Evolutionary conservation across 2,888 invertebrate genomes (phyloP).

Genomic region (Globia sparganii): DNA sequence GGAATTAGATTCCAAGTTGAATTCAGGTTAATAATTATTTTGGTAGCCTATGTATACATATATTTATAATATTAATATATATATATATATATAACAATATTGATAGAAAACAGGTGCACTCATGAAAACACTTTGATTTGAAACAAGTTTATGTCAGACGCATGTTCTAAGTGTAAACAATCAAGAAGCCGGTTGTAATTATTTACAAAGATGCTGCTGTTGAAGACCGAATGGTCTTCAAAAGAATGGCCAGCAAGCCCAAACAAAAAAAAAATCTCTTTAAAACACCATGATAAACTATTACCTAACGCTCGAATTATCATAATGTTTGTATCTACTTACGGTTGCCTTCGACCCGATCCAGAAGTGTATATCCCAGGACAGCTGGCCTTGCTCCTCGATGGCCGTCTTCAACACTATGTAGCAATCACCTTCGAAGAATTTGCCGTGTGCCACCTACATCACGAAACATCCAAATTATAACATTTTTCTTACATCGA

Average conservation of each 20-base stretch:
- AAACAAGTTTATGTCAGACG: background rate
- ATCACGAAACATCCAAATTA: background rate
- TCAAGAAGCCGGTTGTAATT: background rate
- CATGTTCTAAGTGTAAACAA: background rate
- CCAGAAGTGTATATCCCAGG: slow-evolving; percentile 99
- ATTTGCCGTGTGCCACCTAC: slow-evolving; percentile 96
- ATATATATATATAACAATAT: background rate
- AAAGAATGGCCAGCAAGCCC: background rate
- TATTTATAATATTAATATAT: background rate
- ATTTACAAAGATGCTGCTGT: background rate
- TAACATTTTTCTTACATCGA: too few relatives aligned
- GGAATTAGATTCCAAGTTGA: background rate
- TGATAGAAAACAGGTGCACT: background rate
- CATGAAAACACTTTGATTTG: background rate
- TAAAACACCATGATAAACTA: background rate
- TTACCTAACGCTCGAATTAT: background rate
- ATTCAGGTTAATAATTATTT: background rate
- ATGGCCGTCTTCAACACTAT: slow-evolving; percentile 97
- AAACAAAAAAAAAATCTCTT: background rate
- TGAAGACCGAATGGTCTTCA: background rate
- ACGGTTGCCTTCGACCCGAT: slow-evolving; percentile 98
- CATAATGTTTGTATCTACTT: slow-evolving; percentile 73
- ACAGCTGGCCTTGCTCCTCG: slow-evolving; percentile 95
- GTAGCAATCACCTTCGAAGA: slow-evolving; percentile 99
- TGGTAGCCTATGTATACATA: background rate